Conservation (phyloP, 2,888 invertebrate species). For the Lissonota sp. region DNA sequence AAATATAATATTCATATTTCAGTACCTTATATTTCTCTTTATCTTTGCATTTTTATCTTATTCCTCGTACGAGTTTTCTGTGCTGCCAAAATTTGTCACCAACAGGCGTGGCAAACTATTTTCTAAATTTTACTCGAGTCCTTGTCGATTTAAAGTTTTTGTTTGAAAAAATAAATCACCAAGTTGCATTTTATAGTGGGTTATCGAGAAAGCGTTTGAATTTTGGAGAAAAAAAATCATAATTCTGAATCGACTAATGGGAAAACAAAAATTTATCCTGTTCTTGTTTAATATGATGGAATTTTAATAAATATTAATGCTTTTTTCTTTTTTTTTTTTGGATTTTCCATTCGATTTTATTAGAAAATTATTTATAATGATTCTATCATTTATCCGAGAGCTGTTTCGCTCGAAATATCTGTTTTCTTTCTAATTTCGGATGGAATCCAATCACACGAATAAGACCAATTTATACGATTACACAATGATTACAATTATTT, state of each 20-base stretch:
- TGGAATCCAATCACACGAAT: slow-evolving; percentile 59
- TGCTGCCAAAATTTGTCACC: slow-evolving; percentile 14
- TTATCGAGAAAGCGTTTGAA: neutral
- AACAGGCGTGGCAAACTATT: slow-evolving; percentile 3
- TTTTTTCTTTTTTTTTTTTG: neutral
- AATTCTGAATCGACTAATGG: neutral
- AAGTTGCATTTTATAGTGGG: neutral
- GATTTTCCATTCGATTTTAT: neutral
- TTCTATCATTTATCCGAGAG: neutral
- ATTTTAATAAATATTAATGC: slow-evolving; percentile 4
- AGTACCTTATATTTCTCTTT: neutral
- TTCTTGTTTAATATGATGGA: neutral
- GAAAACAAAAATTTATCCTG: slow-evolving; percentile 7
- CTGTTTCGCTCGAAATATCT: too few species aligned
- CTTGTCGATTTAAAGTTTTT: neutral
- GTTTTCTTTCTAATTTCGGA: slow-evolving; percentile 28
- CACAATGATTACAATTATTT: slow-evolving; percentile 69
- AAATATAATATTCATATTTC: slow-evolving; percentile 38
- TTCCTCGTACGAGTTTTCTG: slow-evolving; percentile 32
- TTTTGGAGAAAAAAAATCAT: neutral
- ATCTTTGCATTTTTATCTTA: neutral
- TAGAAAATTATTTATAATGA: slow-evolving; percentile 10
- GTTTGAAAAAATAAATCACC: slow-evolving; percentile 9
- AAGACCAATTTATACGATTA: slow-evolving; percentile 37
- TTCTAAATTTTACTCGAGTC: neutral